Evolutionary conservation across 2,113 vertebrate genomes (phyloP).

Genomic region (Anarrhichthys ocellatus): DNA sequence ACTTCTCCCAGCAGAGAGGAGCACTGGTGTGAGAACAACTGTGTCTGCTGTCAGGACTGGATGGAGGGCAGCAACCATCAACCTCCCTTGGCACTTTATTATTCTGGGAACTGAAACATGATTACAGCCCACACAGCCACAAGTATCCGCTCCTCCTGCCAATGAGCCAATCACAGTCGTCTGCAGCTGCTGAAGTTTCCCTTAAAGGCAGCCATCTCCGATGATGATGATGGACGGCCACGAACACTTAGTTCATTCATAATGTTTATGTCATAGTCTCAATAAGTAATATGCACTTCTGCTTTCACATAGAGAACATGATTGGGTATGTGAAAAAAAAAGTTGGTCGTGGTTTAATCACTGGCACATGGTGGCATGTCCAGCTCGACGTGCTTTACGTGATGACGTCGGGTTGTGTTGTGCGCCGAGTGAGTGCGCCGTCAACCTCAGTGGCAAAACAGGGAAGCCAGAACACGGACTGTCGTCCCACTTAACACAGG

Average conservation of each 20-base stretch:
- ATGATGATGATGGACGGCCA: neutral
- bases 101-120: constrained; percentile 34
- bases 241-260: neutral
- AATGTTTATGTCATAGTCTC: neutral
- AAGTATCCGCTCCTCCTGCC: constrained; percentile 22
- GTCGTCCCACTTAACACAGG: constrained; percentile 10
- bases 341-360: fast-evolving
- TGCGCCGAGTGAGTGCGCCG: constrained; percentile 4
- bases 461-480: neutral
- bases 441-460: neutral
- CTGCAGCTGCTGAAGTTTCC: neutral
- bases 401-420: constrained; percentile 57
- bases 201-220: constrained; percentile 2
- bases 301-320: neutral
- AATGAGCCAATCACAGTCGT: constrained; percentile 55
- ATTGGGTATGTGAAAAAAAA: neutral
- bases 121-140: neutral
- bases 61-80: neutral
- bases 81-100: neutral
- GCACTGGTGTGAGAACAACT: neutral
- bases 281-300: neutral
- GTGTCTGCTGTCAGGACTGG: neutral
- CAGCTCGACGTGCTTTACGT: constrained; percentile 8
- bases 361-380: neutral
- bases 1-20: neutral